Percentiles rank a stretch among this genome's conserved stretches.
Evolutionary conservation across 2,888 invertebrate species (phyloP).

Genomic region (Peribatodes rhomboidaria): DNA sequence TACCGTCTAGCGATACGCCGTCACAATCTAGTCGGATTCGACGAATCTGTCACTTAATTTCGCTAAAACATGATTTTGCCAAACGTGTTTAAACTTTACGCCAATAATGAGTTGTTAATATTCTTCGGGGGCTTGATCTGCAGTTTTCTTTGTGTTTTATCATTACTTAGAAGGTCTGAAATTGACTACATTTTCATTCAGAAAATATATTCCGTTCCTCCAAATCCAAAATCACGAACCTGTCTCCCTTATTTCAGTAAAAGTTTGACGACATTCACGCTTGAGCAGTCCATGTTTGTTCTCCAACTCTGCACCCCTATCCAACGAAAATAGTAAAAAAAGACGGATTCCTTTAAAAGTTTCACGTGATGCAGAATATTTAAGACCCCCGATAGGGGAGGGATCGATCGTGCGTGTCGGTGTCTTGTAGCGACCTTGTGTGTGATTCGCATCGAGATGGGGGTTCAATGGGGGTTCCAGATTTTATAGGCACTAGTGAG

Average conservation of each 20-base stretch:
- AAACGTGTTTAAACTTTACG: too few species aligned
- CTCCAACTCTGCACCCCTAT: slow-evolving; percentile 58
- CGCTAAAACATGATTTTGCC: too few species aligned
- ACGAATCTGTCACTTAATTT: too few species aligned
- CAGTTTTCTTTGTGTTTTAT: too few species aligned
- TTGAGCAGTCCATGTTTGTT: slow-evolving; percentile 61
- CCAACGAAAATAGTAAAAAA: slow-evolving; percentile 55
- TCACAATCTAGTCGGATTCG: too few species aligned
- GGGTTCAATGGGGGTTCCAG: slow-evolving; percentile 3
- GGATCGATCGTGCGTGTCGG: slow-evolving; percentile 53
- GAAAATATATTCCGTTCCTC: too few species aligned
- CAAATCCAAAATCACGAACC: neutral
- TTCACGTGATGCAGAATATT: slow-evolving; percentile 71
- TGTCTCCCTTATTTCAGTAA: neutral
- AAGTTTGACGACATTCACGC: slow-evolving; percentile 49
- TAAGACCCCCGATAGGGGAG: slow-evolving; percentile 61
- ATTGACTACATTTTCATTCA: too few species aligned
- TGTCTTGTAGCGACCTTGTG: slow-evolving; percentile 23
- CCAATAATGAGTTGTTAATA: too few species aligned
- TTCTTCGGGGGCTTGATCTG: too few species aligned
- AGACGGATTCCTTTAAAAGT: slow-evolving; percentile 59
- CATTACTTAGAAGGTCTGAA: too few species aligned
- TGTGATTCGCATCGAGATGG: slow-evolving; percentile 26
- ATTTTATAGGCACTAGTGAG: slow-evolving; percentile 14
- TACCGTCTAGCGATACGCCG: too few species aligned